Percentiles rank a stretch among this genome's conserved stretches.
Conservation (phyloP, 1,140 invertebrate species). For the Atta colombica region DNA sequence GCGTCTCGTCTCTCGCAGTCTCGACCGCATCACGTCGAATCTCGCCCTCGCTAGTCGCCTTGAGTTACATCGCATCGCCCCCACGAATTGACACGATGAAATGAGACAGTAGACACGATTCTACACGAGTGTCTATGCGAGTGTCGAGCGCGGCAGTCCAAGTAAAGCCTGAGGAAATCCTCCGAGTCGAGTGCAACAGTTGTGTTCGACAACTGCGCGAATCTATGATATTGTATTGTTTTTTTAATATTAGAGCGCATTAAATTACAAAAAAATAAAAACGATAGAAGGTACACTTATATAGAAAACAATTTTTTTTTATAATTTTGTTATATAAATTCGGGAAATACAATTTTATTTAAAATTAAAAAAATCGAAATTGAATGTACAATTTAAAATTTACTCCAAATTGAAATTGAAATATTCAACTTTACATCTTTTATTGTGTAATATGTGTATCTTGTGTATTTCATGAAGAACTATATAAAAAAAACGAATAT, state of each 20-base stretch:
- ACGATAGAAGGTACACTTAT: too few relatives aligned
- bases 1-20: not conserved
- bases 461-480: not conserved
- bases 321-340: too few relatives aligned
- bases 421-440: not conserved
- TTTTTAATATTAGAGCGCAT: not conserved
- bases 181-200: not conserved
- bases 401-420: not conserved
- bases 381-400: too few relatives aligned
- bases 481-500: not conserved
- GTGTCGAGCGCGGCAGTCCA: too few relatives aligned
- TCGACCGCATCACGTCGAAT: not conserved
- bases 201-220: not conserved
- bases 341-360: too few relatives aligned
- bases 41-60: not conserved
- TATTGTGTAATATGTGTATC: not conserved
- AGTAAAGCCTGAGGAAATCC: not conserved
- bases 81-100: not conserved
- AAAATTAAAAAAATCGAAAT: too few relatives aligned
- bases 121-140: too few relatives aligned
- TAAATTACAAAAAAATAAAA: not conserved
- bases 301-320: too few relatives aligned
- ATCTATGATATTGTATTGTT: too few relatives aligned
- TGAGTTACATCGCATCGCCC: slow-evolving; percentile 6
- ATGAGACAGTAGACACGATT: not conserved